Evolutionary conservation across 2,113 vertebrate genomes (phyloP).

Genomic region (Poicephalus meyeri): DNA sequence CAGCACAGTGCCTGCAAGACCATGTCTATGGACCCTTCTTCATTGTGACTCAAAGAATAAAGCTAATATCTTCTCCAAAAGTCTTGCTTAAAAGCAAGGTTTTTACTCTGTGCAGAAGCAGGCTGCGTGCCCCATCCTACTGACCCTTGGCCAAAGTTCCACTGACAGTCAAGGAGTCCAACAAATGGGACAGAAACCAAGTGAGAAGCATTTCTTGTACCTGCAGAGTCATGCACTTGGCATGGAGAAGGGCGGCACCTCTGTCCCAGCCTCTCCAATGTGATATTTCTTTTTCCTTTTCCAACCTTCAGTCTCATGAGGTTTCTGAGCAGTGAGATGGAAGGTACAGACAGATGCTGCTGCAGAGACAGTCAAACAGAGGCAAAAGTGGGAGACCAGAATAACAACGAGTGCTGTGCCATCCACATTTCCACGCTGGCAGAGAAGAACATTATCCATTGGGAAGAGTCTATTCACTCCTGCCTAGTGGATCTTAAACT

Average conservation of each 20-base stretch:
- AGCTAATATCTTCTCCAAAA: background rate
- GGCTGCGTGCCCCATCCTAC: rapidly evolving
- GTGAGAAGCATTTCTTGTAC: background rate
- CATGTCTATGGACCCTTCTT: background rate
- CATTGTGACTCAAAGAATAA: background rate
- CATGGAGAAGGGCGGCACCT: background rate
- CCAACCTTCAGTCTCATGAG: rapidly evolving
- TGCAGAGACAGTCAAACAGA: background rate
- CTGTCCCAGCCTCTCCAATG: background rate
- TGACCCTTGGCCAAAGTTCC: background rate
- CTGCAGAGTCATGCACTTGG: rapidly evolving
- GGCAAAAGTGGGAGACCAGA: background rate
- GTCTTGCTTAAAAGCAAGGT: background rate
- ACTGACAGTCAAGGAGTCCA: background rate
- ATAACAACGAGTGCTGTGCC: background rate
- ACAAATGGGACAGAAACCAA: rapidly evolving
- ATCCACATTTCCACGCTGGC: background rate
- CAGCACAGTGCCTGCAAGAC: background rate
- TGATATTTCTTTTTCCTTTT: background rate
- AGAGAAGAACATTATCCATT: background rate
- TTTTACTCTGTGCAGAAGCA: background rate
- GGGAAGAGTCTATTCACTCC: background rate
- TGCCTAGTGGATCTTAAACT: background rate
- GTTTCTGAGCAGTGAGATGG: rapidly evolving
- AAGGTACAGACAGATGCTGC: background rate